Percentiles rank a stretch among this genome's conserved stretches.
phyloP scores from a whole-genome alignment of 2,797 vertebrate genomes.

The Lerista edwardsae region DNA sequence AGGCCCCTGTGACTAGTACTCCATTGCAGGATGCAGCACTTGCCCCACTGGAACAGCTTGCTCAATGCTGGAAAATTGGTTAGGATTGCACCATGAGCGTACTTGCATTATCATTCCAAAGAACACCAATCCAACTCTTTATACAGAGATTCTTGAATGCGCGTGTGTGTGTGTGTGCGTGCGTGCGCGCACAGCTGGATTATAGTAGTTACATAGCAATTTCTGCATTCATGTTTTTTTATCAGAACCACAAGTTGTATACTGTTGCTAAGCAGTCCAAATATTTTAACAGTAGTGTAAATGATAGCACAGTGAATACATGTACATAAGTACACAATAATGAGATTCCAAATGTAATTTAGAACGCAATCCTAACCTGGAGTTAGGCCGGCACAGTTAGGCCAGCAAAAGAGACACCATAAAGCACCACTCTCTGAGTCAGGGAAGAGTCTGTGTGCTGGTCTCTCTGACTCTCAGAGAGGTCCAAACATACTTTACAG shows the following conservation, averaged over 20 bases:
- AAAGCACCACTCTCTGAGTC: no score
- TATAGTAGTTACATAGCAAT: constrained; percentile 35
- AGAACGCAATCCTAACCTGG: no score
- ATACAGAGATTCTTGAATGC: neutral
- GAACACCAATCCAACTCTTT: neutral
- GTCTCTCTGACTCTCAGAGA: no score
- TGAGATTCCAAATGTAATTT: neutral
- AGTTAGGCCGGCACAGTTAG: no score
- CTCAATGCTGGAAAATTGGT: no score
- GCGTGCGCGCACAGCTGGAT: neutral
- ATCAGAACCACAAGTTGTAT: constrained; percentile 58
- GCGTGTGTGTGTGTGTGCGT: neutral
- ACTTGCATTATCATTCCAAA: neutral
- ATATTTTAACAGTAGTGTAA: constrained; percentile 47
- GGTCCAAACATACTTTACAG: no score
- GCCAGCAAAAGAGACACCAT: no score
- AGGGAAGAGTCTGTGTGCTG: no score
- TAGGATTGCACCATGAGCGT: no score
- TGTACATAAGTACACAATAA: neutral
- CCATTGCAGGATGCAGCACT: no score
- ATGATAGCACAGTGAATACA: constrained; percentile 45
- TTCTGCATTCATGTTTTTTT: constrained; percentile 37
- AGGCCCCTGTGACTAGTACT: no score
- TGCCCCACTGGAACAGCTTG: no score
- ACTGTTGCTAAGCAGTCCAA: constrained; percentile 63